Conservation (phyloP, 2,113 vertebrate species). For the Chaenogobius annularis region DNA sequence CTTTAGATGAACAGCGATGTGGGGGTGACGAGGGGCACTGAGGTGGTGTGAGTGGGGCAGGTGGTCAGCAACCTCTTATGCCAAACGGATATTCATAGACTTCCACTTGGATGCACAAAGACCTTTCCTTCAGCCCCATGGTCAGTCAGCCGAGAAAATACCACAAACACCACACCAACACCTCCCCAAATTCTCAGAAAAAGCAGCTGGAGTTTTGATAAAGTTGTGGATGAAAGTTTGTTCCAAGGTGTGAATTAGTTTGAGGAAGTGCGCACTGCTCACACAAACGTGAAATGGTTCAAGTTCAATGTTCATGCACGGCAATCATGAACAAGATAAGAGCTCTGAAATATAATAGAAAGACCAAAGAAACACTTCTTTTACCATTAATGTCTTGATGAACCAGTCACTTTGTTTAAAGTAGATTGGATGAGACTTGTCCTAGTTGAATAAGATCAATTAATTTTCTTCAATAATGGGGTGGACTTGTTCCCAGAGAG, state of each 20-base stretch:
- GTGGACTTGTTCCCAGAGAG: neutral
- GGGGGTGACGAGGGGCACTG: conserved; percentile 24
- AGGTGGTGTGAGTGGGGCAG: conserved; percentile 13
- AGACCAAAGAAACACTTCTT: conserved; percentile 6
- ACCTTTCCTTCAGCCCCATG: conserved; percentile 36
- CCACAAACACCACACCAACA: conserved; percentile 42
- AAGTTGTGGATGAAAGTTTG: conserved; percentile 29
- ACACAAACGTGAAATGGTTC: neutral
- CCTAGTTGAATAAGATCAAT: neutral
- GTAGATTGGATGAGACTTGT: neutral
- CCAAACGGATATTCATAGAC: conserved; percentile 74
- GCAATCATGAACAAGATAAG: conserved; percentile 13
- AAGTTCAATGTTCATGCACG: conserved; percentile 40
- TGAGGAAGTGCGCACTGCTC: conserved; percentile 22
- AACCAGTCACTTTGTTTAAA: neutral
- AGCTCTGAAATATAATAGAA: conserved; percentile 20
- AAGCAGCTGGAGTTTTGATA: conserved; percentile 46
- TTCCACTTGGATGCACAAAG: conserved; percentile 70
- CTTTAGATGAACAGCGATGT: conserved; percentile 4
- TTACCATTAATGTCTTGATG: neutral
- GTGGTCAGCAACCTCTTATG: conserved; percentile 26
- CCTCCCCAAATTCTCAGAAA: conserved; percentile 14
- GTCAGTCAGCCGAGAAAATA: conserved; percentile 64
- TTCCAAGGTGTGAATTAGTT: conserved; percentile 8
- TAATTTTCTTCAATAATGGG: neutral